Percentiles rank a stretch among this genome's conserved stretches.
Evolutionary conservation across 2,113 vertebrate species (phyloP).

Genomic region (Rhinopomastus cyanomelas): DNA sequence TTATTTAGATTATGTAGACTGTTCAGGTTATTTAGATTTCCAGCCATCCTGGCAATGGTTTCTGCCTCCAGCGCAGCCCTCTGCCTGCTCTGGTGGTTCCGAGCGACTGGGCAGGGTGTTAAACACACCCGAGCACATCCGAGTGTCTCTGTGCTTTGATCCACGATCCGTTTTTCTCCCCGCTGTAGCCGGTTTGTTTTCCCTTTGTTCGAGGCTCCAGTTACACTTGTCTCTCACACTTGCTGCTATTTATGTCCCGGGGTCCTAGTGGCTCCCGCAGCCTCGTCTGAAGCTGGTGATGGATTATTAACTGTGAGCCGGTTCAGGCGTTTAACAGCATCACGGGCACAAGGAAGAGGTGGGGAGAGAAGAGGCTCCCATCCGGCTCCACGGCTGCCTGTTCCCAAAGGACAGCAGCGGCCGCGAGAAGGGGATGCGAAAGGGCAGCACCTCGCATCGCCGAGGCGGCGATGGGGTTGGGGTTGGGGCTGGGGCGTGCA

Average conservation of each 20-base stretch:
- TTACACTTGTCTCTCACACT: background rate
- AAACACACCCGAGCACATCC: background rate
- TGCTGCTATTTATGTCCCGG: slow-evolving; percentile 19
- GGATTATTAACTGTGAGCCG: background rate
- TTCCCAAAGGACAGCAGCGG: background rate
- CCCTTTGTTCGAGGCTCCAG: background rate
- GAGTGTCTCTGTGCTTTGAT: background rate
- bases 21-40: slow-evolving; percentile 12
- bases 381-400: background rate
- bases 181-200: background rate
- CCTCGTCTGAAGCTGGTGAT: background rate
- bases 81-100: background rate
- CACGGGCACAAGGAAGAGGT: background rate
- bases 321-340: background rate
- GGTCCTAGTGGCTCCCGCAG: background rate
- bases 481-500: background rate
- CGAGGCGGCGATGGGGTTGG: background rate
- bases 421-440: background rate
- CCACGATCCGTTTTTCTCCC: background rate
- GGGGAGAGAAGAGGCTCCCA: background rate
- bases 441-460: background rate
- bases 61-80: background rate
- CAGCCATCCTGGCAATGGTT: background rate
- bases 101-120: background rate
- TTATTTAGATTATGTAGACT: no score